Base-by-base conservation (phyloP, 2,113 vertebrate genomes). In the Oxygymnocypris stewartii region DNA sequence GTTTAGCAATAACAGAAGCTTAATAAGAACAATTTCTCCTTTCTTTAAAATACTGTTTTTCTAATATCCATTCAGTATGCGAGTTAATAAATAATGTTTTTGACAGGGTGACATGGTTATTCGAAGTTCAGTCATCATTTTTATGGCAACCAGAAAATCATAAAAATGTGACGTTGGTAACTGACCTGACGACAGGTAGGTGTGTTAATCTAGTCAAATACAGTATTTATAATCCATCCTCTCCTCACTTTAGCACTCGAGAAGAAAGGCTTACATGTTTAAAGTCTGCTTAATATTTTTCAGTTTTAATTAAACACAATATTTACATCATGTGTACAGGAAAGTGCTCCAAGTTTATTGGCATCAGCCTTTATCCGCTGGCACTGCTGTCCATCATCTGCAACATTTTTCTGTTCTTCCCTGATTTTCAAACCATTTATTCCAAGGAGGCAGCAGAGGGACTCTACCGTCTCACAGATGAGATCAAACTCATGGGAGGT, bases 361-460 rank as follows among this genome's bases (percentile, higher is more conserved):
- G 92, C 16, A 74, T 91, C 1, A 44, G 85, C 0, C 90, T 95
- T 10, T 95, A 93, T 79, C 81, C 93, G 13, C 78, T 94, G 73
- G 93, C 93, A 0, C 3, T 82, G 0, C 54, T 93, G 63, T 92
- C 92, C 3, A 81, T 94, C 25, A 65, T 94, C 82, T 93, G 93
- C 90, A 95, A 95, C 86, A 87, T 95, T 31, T 71, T 95, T 1
- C 92, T 94, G 9, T 93, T 94, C 79, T 95, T 95, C 87, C 94
- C 94, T 0, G 88, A 74, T 82, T 92, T 92, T 73, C 10, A 84
- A 0, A 88, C 86, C 0, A 0, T 71, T 0, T 95, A 85, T 13
- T 86, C 89, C 0, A 6, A 65, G 0, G 0, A 44, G 0, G 89
- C 90, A 10, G 4, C 20, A 0, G 18, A 89, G 0, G 90, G 80